phyloP scores from a whole-genome alignment of 2,113 vertebrate genomes.

The Anhinga anhinga region DNA sequence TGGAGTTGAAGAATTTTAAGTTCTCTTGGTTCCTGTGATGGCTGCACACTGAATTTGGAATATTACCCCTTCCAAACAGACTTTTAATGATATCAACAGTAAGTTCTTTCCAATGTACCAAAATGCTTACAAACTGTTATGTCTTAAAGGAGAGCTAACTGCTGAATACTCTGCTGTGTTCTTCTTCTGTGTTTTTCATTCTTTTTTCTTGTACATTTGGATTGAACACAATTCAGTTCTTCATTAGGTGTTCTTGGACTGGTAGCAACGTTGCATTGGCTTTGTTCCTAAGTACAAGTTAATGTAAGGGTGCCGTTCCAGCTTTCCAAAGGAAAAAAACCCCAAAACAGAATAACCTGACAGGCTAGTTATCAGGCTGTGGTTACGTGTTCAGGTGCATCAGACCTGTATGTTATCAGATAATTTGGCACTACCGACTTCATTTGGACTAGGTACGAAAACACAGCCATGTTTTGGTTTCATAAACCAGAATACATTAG shows the following conservation, averaged over 20 bases:
- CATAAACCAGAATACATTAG: not conserved
- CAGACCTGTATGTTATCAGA: not conserved
- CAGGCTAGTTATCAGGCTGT: not conserved
- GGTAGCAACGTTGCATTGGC: not conserved
- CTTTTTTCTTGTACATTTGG: not conserved
- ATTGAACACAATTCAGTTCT: not conserved
- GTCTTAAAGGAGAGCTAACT: not conserved
- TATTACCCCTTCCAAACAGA: not conserved
- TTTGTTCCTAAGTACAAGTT: not conserved
- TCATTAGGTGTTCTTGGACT: not conserved
- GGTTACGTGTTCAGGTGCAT: not conserved
- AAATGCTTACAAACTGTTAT: not conserved
- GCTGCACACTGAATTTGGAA: not conserved
- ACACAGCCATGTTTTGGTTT: not conserved
- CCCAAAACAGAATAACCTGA: not conserved
- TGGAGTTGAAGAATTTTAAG: slow-evolving; percentile 42
- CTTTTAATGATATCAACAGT: not conserved
- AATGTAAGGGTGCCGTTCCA: not conserved
- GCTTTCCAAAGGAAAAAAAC: not conserved
- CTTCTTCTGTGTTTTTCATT: not conserved
- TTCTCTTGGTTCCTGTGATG: not conserved
- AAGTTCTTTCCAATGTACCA: not conserved
- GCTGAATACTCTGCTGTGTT: not conserved
- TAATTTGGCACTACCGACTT: not conserved
- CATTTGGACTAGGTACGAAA: not conserved